Percentiles rank a stretch among this genome's conserved stretches.
These are phyloP conservation scores for Eupsittula cactorum DNA, from an alignment of 2,113 vertebrate species.

Conservation along the genomic window DNA sequence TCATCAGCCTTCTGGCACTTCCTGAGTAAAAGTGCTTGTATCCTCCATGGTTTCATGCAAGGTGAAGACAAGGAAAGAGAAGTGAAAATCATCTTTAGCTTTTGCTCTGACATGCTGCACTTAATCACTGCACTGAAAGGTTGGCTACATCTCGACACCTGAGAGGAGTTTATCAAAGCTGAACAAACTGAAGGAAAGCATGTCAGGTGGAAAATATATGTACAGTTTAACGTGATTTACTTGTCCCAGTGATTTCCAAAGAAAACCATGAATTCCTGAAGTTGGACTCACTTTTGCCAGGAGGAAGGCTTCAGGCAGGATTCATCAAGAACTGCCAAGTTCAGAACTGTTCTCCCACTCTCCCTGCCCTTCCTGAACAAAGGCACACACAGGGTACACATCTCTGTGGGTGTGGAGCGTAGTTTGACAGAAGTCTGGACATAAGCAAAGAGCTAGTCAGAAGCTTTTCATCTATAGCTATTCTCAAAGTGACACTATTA, in stretches of 20 bases:
- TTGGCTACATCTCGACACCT: not conserved
- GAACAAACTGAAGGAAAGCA: not conserved
- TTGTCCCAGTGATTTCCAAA: not conserved
- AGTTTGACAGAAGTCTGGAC: not conserved
- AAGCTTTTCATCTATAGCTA: not conserved
- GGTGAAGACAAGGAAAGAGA: not conserved
- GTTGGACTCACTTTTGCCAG: not conserved
- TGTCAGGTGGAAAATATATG: not conserved
- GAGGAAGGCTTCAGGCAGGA: not conserved
- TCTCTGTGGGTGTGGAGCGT: not conserved
- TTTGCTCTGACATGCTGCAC: slow-evolving; percentile 1
- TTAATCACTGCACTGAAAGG: not conserved
- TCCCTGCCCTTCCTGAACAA: not conserved
- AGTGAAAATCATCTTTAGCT: slow-evolving; percentile 15
- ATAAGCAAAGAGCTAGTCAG: not conserved
- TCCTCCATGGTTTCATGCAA: not conserved
- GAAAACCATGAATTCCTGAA: not conserved
- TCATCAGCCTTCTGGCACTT: slow-evolving; percentile 33
- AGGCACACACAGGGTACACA: not conserved
- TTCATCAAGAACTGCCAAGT: not conserved
- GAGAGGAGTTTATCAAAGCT: not conserved
- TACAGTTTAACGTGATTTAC: not conserved
- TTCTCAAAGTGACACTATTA: not conserved
- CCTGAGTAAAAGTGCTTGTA: not conserved
- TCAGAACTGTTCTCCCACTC: not conserved